Percentiles rank a stretch among this genome's conserved stretches.
These are phyloP conservation scores for Machimus atricapillus DNA, from an alignment of 2,888 invertebrate genomes.

Conservation along the genomic window DNA sequence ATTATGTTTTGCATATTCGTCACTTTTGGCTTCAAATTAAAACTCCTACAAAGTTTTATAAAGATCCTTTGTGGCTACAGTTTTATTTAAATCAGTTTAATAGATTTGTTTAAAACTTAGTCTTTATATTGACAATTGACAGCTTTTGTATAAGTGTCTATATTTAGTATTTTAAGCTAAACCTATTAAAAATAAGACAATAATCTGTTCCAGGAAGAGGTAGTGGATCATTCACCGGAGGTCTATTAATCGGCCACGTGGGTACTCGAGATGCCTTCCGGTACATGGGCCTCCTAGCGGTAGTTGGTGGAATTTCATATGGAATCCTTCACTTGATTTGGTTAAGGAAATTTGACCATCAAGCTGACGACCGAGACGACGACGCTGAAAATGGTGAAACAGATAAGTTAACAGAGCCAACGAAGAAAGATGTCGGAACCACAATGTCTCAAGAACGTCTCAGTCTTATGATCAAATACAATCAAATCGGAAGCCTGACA, in stretches of 20 bases:
- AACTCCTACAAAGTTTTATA: too few species aligned
- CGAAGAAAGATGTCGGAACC: constrained; percentile 73
- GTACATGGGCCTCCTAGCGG: constrained; percentile 78
- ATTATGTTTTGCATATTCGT: too few species aligned
- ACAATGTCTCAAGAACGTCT: constrained; percentile 76
- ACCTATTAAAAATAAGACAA: neutral
- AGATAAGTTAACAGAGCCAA: constrained; percentile 71
- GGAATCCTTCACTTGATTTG: constrained; percentile 75
- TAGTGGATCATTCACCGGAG: constrained; percentile 82
- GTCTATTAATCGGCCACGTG: constrained; percentile 75
- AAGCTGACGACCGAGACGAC: constrained; percentile 56
- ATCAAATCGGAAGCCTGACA: constrained; percentile 77
- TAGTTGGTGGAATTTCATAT: constrained; percentile 74
- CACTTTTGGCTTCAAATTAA: too few species aligned
- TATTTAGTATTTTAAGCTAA: too few species aligned
- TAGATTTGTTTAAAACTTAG: neutral
- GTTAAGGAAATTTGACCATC: constrained; percentile 70
- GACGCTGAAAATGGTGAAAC: constrained; percentile 67
- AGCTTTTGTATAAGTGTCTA: neutral
- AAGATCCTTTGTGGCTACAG: too few species aligned
- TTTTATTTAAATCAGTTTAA: neutral
- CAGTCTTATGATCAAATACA: constrained; percentile 77
- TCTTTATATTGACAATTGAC: neutral
- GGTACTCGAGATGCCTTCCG: constrained; percentile 81
- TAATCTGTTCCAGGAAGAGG: constrained; percentile 68